Evolutionary conservation across 2,113 vertebrate species (phyloP), one percentile per base, ranked within the genome.

Genomic region (Pholis gunnellus): DNA sequence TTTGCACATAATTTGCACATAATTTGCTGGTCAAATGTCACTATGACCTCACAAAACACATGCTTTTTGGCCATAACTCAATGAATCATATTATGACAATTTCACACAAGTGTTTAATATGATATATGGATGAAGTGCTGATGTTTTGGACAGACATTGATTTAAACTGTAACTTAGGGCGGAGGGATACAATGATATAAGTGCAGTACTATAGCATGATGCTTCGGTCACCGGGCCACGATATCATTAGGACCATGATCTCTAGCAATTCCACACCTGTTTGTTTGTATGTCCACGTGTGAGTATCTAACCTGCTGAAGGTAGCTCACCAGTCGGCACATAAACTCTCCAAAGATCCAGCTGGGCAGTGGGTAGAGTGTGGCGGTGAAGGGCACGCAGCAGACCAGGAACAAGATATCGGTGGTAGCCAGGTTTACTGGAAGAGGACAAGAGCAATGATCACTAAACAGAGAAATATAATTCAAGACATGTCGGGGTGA

Each of bases 381-480:
- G 52, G 94, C 94, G 13, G 94, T 95, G 89, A 95, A 95, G n/a
- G 94, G 94, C 10, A 95, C 94, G 17, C 94, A 95, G 81, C 94
- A 95, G 8, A 95, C 80, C 79, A 95, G 88, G 48, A 95, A 95
- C 31, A 95, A 73, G 71, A 95, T 93, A 46, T 95, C 94, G 0
- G 94, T 94, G 1, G 89, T 86, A 2, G 95, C 95, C 78, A 95
- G 85, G 61, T 95, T 95, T 3, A 92, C 95, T 94, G 69, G 1
- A 79, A 63, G 54, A 79, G 48, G 67, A 40, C 27, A 52, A 68
- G 1, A 63, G 17, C 6, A 40, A 59, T 63, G 20, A 64, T 15
- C 38, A 38, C 2, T 20, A 8, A 68, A 72, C 11, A 52, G 17
- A 50, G 34, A 44, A 38, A 17, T 27, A 4, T 2, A 9, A 38